phyloP scores from a whole-genome alignment of 2,888 invertebrate genomes.

The Himalopsyche kuldschensis region DNA sequence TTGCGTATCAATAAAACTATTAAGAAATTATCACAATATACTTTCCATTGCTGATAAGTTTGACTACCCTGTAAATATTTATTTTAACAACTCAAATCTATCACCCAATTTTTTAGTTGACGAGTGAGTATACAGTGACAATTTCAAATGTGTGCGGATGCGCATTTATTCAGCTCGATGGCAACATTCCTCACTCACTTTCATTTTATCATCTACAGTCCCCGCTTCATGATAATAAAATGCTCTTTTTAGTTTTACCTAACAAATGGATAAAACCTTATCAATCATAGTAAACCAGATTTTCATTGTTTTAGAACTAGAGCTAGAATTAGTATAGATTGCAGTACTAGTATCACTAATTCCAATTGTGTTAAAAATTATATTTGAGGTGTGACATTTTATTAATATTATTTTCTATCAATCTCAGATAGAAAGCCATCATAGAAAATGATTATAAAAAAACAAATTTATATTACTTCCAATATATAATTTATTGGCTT shows the following conservation, averaged over 20 bases:
- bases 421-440: too few relatives aligned
- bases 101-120: background rate
- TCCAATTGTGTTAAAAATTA: background rate
- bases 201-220: constrained; percentile 19
- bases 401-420: too few relatives aligned
- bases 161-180: background rate
- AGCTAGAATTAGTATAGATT: background rate
- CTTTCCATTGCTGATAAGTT: background rate
- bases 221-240: constrained; percentile 21
- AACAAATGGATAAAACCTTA: background rate
- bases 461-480: too few relatives aligned
- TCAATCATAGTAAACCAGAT: background rate
- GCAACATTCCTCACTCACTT: constrained; percentile 1
- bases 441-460: too few relatives aligned
- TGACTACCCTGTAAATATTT: background rate
- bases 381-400: background rate
- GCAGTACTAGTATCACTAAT: background rate
- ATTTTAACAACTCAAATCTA: background rate
- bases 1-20: background rate
- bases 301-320: background rate
- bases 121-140: background rate
- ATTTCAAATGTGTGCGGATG: background rate
- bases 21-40: background rate
- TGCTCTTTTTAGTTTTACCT: background rate
- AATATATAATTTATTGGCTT: too few relatives aligned